Conservation (phyloP, 1,140 invertebrate species). For the Mercenaria mercenaria region DNA sequence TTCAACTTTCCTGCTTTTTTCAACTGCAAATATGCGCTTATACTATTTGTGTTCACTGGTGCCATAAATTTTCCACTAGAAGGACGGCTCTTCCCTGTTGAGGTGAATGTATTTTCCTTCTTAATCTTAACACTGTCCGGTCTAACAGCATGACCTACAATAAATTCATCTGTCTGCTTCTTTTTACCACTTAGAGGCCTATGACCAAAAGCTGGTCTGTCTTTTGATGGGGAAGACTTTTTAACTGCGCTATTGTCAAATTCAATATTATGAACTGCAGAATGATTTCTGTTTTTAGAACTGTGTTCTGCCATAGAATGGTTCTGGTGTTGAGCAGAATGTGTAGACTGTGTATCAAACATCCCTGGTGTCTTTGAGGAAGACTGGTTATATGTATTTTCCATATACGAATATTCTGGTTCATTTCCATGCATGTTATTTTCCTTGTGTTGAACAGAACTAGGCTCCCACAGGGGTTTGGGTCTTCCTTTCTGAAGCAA, state of each 20-base stretch:
- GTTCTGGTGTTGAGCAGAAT: neutral
- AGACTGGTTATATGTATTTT: slow-evolving; percentile 55
- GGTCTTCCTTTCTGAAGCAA: slow-evolving; percentile 42
- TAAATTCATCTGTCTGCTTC: slow-evolving; percentile 69
- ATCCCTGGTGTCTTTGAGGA: neutral
- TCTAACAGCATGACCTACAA: slow-evolving; percentile 68
- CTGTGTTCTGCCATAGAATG: neutral
- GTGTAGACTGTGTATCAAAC: neutral
- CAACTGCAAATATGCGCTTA: slow-evolving; percentile 80
- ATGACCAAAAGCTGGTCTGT: slow-evolving; percentile 37
- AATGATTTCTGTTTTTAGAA: slow-evolving; percentile 17
- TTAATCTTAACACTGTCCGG: slow-evolving; percentile 69
- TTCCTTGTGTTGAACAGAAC: neutral
- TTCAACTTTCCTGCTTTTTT: slow-evolving; percentile 76
- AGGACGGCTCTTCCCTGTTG: slow-evolving; percentile 56
- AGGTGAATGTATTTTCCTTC: slow-evolving; percentile 10
- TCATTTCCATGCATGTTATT: neutral
- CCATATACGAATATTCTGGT: slow-evolving; percentile 56
- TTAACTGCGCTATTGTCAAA: slow-evolving; percentile 11
- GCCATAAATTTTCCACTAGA: slow-evolving; percentile 69
- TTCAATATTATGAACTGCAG: slow-evolving; percentile 32
- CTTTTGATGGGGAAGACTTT: slow-evolving; percentile 36
- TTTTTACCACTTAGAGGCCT: slow-evolving; percentile 52
- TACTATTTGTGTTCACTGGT: slow-evolving; percentile 79
- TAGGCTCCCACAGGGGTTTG: slow-evolving; percentile 46